These are phyloP conservation scores for Pseudomyrmex sp. DNA, from an alignment of 1,140 invertebrate species.

Conservation along the genomic window DNA sequence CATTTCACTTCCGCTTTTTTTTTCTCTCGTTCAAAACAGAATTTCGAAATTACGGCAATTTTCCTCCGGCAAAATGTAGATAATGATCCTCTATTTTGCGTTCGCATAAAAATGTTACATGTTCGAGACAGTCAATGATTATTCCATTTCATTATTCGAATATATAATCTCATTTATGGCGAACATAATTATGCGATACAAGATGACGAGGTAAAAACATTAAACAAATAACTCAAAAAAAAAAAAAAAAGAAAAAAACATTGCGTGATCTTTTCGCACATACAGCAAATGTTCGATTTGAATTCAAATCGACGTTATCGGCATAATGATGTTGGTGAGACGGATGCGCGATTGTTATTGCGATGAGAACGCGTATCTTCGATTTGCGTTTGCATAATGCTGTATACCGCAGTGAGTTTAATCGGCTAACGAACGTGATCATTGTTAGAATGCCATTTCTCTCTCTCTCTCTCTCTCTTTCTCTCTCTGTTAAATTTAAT, in stretches of 20 bases:
- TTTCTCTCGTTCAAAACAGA: too few species aligned
- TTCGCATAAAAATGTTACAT: background rate
- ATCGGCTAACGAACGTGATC: slow-evolving; percentile 9
- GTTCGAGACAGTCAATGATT: background rate
- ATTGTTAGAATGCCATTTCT: slow-evolving; percentile 25
- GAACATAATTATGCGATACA: background rate
- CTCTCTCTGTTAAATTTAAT: background rate
- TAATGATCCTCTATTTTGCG: background rate
- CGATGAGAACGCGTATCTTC: background rate
- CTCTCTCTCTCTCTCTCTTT: too few species aligned
- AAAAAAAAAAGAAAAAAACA: background rate
- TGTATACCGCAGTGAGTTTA: slow-evolving; percentile 1
- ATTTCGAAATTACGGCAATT: background rate
- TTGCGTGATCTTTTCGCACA: background rate
- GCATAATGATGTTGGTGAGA: slow-evolving; percentile 9
- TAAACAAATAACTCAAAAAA: background rate
- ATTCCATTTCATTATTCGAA: background rate
- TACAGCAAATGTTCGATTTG: slow-evolving; percentile 4
- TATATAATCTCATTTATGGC: background rate
- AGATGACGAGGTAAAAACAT: background rate
- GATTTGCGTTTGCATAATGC: slow-evolving; percentile 17
- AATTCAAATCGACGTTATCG: slow-evolving; percentile 16
- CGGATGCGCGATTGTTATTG: slow-evolving; percentile 9
- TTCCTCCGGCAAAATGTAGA: background rate
- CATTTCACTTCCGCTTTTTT: background rate